Conservation (phyloP, 2,888 invertebrate genomes). For the Glaucopsyche alexis region DNA sequence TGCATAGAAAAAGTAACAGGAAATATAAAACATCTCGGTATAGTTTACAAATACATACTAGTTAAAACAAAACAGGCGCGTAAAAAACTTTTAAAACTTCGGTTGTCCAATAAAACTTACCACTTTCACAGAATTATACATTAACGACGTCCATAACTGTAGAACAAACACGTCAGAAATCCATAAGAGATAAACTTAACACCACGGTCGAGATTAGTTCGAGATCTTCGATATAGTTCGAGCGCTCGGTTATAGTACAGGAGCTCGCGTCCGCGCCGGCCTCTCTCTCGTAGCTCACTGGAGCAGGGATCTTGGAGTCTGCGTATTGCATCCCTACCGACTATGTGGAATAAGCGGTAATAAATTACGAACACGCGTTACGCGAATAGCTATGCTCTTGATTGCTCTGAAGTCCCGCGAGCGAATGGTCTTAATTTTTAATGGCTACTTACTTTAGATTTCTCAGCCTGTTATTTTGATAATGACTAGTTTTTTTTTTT, state of each 20-base stretch:
- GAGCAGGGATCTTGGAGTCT: slow-evolving; percentile 77
- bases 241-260: slow-evolving; percentile 39
- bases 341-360: slow-evolving; percentile 78
- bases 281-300: slow-evolving; percentile 70
- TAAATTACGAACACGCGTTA: slow-evolving; percentile 77
- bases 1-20: neutral
- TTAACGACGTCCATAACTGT: slow-evolving; percentile 59
- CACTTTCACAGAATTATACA: slow-evolving; percentile 46
- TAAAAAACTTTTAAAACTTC: neutral
- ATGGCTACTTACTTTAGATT: neutral
- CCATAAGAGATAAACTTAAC: slow-evolving; percentile 43
- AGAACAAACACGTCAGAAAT: slow-evolving; percentile 47
- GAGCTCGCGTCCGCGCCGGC: slow-evolving; percentile 57
- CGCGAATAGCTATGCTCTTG: slow-evolving; percentile 69
- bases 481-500: too few relatives aligned
- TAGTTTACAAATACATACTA: neutral
- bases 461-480: too few relatives aligned
- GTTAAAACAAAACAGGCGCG: neutral
- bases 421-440: slow-evolving; percentile 32
- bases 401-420: slow-evolving; percentile 70
- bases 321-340: slow-evolving; percentile 79
- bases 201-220: slow-evolving; percentile 42
- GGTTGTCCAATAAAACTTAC: slow-evolving; percentile 48
- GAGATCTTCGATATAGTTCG: slow-evolving; percentile 50
- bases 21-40: neutral